phyloP scores from a whole-genome alignment of 2,113 vertebrate genomes.

The Chloropsis cyanopogon region DNA sequence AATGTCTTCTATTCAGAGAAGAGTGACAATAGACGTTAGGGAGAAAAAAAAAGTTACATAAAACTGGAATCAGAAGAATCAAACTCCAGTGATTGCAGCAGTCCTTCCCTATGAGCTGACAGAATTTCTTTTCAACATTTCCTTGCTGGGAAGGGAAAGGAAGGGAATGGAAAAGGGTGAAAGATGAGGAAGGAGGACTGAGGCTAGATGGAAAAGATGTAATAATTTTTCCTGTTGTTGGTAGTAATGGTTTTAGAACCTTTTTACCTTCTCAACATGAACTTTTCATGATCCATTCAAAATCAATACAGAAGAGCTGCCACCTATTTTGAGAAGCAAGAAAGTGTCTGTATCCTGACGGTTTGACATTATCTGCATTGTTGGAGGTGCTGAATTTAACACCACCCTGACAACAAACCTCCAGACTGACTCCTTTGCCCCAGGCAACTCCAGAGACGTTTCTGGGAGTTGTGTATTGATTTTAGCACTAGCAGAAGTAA shows the following conservation, averaged over 20 bases:
- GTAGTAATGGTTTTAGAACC: not conserved
- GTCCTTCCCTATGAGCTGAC: not conserved
- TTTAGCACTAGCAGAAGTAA: not conserved
- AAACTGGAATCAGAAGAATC: not conserved
- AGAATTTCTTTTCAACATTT: not conserved
- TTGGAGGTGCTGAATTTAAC: conserved; percentile 24
- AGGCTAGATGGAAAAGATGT: not conserved
- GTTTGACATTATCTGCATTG: not conserved
- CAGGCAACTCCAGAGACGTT: not conserved
- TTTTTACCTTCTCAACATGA: not conserved
- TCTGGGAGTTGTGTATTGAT: not conserved
- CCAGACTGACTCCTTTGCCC: not conserved
- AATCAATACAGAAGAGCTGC: not conserved
- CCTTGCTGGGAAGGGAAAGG: not conserved
- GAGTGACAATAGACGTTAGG: not conserved
- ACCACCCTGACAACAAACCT: conserved; percentile 11
- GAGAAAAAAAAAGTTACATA: not conserved
- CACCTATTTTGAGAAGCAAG: not conserved
- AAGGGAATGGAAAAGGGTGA: not conserved
- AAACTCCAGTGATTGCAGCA: not conserved
- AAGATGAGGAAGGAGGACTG: not conserved
- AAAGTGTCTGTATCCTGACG: not conserved
- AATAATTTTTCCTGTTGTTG: not conserved
- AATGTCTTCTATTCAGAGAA: conserved; percentile 18
- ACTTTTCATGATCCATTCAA: not conserved